These are phyloP conservation scores for Procambarus virginalis DNA, from an alignment of 1,140 invertebrate genomes.

Conservation along the genomic window DNA sequence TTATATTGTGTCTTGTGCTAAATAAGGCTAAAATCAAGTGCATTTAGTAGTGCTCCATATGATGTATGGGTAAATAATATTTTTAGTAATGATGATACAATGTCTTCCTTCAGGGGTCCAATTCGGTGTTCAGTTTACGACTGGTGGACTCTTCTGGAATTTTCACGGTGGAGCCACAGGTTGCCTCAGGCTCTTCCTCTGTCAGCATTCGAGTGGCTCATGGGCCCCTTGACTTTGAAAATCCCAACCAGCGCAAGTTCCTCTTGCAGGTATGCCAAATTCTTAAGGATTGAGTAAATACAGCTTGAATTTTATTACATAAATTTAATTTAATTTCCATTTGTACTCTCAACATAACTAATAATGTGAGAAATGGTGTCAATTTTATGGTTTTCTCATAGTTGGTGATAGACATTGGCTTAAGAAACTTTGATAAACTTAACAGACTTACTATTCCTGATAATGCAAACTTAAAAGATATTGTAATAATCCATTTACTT, in stretches of 20 bases:
- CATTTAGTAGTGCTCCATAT: too few relatives aligned
- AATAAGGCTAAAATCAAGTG: too few relatives aligned
- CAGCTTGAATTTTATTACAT: too few relatives aligned
- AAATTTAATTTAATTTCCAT: too few relatives aligned
- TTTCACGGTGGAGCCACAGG: conserved; percentile 87
- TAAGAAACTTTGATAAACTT: too few relatives aligned
- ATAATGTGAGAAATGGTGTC: not conserved
- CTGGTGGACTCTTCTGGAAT: conserved; percentile 86
- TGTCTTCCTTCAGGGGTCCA: conserved; percentile 79
- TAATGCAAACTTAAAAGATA: too few relatives aligned
- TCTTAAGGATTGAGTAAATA: not conserved
- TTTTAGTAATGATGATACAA: not conserved
- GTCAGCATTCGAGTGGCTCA: conserved; percentile 88
- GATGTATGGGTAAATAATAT: too few relatives aligned
- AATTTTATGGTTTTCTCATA: not conserved
- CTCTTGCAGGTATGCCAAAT: conserved; percentile 82
- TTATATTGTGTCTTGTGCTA: too few relatives aligned
- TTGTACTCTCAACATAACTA: too few relatives aligned
- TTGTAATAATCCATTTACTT: too few relatives aligned
- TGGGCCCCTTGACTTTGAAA: conserved; percentile 89
- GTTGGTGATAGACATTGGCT: too few relatives aligned
- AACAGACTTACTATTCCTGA: too few relatives aligned
- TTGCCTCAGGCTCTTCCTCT: conserved; percentile 85
- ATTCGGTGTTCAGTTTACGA: conserved; percentile 80
- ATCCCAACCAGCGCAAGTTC: conserved; percentile 93